Conservation (phyloP, 2,113 vertebrate species). For the Nothoprocta perdicaria region DNA sequence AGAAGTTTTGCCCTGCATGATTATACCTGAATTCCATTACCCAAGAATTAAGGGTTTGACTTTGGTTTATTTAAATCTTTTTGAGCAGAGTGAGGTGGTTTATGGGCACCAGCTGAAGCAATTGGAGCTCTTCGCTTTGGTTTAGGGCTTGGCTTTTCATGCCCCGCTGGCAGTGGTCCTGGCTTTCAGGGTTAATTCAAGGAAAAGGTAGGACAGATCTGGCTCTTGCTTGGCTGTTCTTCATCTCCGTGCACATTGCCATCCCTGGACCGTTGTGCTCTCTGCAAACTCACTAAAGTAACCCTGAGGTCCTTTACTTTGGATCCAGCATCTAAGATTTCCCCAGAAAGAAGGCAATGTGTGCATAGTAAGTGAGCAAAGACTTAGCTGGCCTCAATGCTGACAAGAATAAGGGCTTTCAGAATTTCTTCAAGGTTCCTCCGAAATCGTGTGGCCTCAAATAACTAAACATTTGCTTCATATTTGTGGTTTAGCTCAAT, state of each 20-base stretch:
- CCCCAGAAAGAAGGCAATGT: not conserved
- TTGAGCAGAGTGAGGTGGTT: accelerated
- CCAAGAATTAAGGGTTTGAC: not conserved
- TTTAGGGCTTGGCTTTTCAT: accelerated
- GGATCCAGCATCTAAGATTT: not conserved
- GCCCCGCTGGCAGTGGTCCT: not conserved
- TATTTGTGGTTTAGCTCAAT: constrained; percentile 69
- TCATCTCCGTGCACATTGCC: not conserved
- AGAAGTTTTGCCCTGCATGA: not conserved
- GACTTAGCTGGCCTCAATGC: not conserved
- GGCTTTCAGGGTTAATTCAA: accelerated
- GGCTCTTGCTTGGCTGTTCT: accelerated
- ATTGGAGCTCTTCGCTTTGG: not conserved
- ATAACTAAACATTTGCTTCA: constrained; percentile 48
- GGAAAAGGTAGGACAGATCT: accelerated
- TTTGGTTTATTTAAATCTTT: not conserved
- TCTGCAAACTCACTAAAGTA: not conserved
- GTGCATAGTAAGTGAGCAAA: not conserved
- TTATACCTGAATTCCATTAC: not conserved
- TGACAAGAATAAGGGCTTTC: constrained; percentile 46
- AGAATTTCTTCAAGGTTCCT: constrained; percentile 41
- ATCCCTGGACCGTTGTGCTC: not conserved
- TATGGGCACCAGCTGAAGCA: not conserved
- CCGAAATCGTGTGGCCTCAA: constrained; percentile 7
- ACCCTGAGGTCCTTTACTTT: not conserved